These are phyloP conservation scores for Chrysolina haemoptera DNA, from an alignment of 2,888 invertebrate species.

Conservation along the genomic window DNA sequence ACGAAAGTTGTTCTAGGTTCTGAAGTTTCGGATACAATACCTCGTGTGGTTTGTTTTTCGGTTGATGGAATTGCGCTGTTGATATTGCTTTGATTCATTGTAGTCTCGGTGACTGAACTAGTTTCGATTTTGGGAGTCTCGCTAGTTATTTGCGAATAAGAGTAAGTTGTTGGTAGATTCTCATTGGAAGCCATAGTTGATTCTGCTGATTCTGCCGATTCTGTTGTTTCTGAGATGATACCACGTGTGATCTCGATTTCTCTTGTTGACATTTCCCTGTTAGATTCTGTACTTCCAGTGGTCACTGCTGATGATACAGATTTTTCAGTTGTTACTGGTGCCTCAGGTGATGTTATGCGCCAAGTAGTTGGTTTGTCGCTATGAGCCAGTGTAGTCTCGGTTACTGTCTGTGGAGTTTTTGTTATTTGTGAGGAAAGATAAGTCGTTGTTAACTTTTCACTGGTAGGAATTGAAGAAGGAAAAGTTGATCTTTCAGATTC, in stretches of 20 bases:
- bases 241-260: slow-evolving; percentile 9
- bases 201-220: slow-evolving; percentile 10
- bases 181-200: not conserved
- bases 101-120: too few relatives aligned
- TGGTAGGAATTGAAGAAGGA: too few relatives aligned
- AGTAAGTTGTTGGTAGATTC: not conserved
- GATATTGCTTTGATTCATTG: too few relatives aligned
- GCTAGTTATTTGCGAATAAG: slow-evolving; percentile 1
- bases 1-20: too few relatives aligned
- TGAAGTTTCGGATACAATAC: too few relatives aligned
- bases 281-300: too few relatives aligned
- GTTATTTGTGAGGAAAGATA: not conserved
- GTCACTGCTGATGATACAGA: not conserved
- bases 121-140: not conserved
- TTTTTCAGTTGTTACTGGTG: not conserved
- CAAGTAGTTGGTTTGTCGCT: not conserved
- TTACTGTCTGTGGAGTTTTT: not conserved
- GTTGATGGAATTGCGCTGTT: too few relatives aligned
- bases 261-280: slow-evolving; percentile 17
- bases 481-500: too few relatives aligned
- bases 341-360: not conserved
- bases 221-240: not conserved
- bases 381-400: too few relatives aligned
- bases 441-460: too few relatives aligned
- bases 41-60: too few relatives aligned